phyloP scores from a whole-genome alignment of 2,113 vertebrate genomes.

The Vulpes ferrilata region DNA sequence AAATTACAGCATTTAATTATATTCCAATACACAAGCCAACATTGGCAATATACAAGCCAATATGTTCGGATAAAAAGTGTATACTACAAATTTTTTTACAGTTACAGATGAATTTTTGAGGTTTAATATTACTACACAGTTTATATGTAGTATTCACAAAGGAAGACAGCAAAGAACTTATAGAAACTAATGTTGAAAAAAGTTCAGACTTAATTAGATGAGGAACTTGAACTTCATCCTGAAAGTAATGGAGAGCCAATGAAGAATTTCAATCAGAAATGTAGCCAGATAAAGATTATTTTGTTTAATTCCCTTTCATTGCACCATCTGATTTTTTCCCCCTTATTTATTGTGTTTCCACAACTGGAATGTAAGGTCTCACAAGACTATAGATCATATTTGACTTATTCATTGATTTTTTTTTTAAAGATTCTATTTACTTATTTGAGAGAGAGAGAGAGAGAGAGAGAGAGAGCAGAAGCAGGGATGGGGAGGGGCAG shows the following conservation, averaged over 20 bases:
- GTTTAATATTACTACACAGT: not conserved
- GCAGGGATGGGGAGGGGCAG: not conserved
- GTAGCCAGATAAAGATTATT: not conserved
- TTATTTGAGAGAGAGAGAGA: not conserved
- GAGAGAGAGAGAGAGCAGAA: not conserved
- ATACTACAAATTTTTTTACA: not conserved
- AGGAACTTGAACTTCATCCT: slow-evolving; percentile 28
- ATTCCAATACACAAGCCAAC: not conserved
- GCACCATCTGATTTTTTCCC: not conserved
- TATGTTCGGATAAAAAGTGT: not conserved
- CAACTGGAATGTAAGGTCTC: not conserved
- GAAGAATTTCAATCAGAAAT: slow-evolving; percentile 41
- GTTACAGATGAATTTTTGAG: slow-evolving; percentile 31
- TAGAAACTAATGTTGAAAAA: slow-evolving; percentile 23
- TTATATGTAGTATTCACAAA: slow-evolving; percentile 25
- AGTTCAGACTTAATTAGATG: slow-evolving; percentile 10
- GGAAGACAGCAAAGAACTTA: not conserved
- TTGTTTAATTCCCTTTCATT: not conserved
- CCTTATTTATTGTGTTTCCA: not conserved
- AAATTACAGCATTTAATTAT: slow-evolving; percentile 28
- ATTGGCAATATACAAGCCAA: slow-evolving; percentile 2
- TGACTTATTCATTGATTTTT: not conserved
- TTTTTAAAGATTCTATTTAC: not conserved
- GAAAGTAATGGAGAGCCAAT: slow-evolving; percentile 8
- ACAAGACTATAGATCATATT: not conserved